A percentile compares a stretch with the other conserved stretches of the same genome.
Conservation (phyloP, 2,113 vertebrate genomes). For the Rhabdornis inornatus region DNA sequence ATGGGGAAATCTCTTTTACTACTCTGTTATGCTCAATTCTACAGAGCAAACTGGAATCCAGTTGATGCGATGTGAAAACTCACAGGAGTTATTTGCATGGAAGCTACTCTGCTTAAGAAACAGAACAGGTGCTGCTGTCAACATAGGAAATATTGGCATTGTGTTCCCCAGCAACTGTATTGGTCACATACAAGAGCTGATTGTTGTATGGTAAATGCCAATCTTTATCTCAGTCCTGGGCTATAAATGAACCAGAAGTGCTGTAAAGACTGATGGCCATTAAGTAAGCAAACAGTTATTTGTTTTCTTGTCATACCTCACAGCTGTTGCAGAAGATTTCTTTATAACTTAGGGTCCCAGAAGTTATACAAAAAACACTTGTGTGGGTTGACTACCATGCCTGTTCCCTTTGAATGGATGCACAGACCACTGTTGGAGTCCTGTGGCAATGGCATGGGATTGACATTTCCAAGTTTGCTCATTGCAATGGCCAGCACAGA, state of each 20-base stretch:
- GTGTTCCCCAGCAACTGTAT: slow-evolving; percentile 56
- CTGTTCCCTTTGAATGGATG: neutral
- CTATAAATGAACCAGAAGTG: neutral
- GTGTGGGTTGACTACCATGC: rapidly evolving
- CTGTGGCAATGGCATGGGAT: neutral
- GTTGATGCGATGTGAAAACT: neutral
- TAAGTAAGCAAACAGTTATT: slow-evolving; percentile 42
- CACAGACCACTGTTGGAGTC: neutral
- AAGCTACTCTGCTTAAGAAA: slow-evolving; percentile 18
- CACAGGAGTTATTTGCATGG: neutral
- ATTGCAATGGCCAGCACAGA: neutral
- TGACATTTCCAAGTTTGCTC: neutral
- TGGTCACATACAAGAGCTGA: neutral
- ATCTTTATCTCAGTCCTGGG: slow-evolving; percentile 11
- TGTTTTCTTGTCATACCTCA: slow-evolving; percentile 1
- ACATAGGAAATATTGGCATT: slow-evolving; percentile 19
- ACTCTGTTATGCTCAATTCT: neutral
- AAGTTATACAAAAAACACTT: neutral
- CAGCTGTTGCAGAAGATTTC: slow-evolving; percentile 24
- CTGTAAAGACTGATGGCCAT: slow-evolving; percentile 5
- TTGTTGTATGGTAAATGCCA: neutral
- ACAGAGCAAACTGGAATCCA: neutral
- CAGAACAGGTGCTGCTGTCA: slow-evolving; percentile 33
- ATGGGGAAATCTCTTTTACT: neutral
- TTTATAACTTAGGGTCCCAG: neutral